These are phyloP conservation scores for Brachionus rotundiformis DNA, from an alignment of 1,140 invertebrate genomes.

Conservation along the genomic window DNA sequence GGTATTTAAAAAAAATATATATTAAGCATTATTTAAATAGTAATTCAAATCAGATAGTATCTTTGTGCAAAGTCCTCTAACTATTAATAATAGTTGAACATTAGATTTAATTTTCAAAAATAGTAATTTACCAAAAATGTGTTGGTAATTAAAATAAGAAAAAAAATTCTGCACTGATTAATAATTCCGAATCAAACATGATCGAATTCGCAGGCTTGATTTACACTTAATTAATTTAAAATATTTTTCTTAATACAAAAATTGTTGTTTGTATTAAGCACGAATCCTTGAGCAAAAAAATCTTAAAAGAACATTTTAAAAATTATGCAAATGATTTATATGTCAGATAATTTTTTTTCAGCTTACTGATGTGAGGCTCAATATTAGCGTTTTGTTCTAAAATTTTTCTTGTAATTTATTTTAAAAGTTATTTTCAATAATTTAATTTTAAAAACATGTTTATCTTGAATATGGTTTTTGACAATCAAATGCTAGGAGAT, in stretches of 20 bases:
- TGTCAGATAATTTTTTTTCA: background rate
- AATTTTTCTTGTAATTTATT: background rate
- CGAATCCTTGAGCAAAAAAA: slow-evolving; percentile 2
- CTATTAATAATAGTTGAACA: background rate
- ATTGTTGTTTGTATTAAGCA: background rate
- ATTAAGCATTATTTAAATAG: background rate
- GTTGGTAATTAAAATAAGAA: background rate
- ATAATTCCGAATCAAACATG: slow-evolving; percentile 11
- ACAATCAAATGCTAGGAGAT: no score
- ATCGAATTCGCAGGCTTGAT: background rate
- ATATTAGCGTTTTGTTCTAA: background rate
- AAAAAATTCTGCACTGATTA: background rate
- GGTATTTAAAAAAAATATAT: background rate
- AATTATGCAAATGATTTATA: slow-evolving; percentile 11
- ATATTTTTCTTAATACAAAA: background rate
- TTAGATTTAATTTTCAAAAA: slow-evolving; percentile 7
- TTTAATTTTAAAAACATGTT: no score
- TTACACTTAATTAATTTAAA: background rate
- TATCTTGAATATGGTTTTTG: no score
- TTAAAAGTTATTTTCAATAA: background rate
- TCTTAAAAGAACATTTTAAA: background rate
- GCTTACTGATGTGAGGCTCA: background rate
- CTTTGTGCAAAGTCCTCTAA: background rate
- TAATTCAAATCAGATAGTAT: slow-evolving; percentile 2
- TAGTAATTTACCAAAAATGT: background rate